Evolutionary conservation across 2,797 vertebrate genomes (phyloP).

Genomic region (Podargus strigoides): DNA sequence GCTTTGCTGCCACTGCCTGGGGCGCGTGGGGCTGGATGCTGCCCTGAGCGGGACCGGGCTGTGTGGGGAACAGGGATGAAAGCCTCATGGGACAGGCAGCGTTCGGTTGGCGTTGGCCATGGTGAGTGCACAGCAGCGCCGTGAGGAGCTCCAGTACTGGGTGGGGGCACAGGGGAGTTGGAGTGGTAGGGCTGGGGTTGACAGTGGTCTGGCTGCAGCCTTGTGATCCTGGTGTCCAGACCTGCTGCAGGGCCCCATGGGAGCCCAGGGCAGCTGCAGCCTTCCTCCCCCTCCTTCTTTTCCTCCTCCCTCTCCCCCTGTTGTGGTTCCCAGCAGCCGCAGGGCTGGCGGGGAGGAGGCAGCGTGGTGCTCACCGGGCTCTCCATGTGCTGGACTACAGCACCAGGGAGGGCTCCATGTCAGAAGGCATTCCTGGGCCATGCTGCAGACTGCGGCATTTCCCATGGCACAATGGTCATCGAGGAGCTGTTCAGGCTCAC

Average conservation of each 20-base stretch:
- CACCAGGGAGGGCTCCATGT: background rate
- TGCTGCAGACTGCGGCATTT: background rate
- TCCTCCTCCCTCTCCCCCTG: background rate
- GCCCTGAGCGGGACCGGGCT: background rate
- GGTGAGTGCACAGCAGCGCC: fast-evolving
- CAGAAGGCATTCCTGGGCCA: background rate
- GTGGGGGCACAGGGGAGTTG: background rate
- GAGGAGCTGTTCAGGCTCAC: background rate
- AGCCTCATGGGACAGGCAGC: fast-evolving
- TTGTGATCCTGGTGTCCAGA: background rate
- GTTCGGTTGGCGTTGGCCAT: fast-evolving
- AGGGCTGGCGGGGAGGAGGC: background rate
- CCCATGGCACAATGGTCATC: fast-evolving
- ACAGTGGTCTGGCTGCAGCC: background rate
- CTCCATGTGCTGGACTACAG: background rate
- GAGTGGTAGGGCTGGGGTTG: background rate
- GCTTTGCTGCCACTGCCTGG: fast-evolving
- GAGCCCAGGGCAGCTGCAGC: background rate
- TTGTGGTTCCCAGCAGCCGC: background rate
- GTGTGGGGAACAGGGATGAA: background rate
- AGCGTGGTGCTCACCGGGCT: fast-evolving
- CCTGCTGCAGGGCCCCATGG: background rate
- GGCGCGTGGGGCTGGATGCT: background rate
- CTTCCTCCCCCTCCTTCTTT: background rate
- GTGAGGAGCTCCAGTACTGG: fast-evolving